These are phyloP conservation scores for Cremastinae sp. DNA, from an alignment of 2,888 invertebrate genomes.

Conservation along the genomic window DNA sequence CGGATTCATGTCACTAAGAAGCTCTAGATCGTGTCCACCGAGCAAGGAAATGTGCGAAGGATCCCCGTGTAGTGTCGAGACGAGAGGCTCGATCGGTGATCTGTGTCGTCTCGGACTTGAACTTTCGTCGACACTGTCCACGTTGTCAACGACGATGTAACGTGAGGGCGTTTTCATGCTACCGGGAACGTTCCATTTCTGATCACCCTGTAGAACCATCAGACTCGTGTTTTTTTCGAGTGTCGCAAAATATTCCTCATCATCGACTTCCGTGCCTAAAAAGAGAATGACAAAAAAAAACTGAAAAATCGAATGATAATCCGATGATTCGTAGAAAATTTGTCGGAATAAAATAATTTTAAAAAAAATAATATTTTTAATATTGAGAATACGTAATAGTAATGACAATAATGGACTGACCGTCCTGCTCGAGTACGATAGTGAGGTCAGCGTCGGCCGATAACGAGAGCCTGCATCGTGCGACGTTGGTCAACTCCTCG, in stretches of 20 bases:
- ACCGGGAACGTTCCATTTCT: constrained; percentile 86
- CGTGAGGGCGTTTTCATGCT: constrained; percentile 73
- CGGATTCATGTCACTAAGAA: constrained; percentile 94
- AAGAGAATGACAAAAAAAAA: constrained; percentile 23
- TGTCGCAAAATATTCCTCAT: constrained; percentile 96
- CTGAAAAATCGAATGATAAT: constrained; percentile 1
- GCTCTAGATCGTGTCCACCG: constrained; percentile 91
- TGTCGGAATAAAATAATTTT: neutral
- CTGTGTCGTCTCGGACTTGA: constrained; percentile 70
- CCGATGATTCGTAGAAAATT: neutral
- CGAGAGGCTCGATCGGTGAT: constrained; percentile 73
- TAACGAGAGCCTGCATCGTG: constrained; percentile 87
- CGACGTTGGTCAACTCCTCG: constrained; percentile 89
- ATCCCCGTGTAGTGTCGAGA: constrained; percentile 81
- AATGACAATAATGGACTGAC: constrained; percentile 59
- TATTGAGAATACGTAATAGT: no score
- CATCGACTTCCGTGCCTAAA: constrained; percentile 93
- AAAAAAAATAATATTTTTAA: neutral
- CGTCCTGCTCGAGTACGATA: constrained; percentile 94
- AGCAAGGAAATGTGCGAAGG: constrained; percentile 92
- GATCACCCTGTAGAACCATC: constrained; percentile 89
- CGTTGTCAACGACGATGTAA: constrained; percentile 77
- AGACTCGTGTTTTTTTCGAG: constrained; percentile 93
- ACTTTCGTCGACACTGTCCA: constrained; percentile 70
- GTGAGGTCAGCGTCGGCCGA: constrained; percentile 85